Conservation (phyloP, 2,797 vertebrate genomes). For the Neosilurus hyrtlii region DNA sequence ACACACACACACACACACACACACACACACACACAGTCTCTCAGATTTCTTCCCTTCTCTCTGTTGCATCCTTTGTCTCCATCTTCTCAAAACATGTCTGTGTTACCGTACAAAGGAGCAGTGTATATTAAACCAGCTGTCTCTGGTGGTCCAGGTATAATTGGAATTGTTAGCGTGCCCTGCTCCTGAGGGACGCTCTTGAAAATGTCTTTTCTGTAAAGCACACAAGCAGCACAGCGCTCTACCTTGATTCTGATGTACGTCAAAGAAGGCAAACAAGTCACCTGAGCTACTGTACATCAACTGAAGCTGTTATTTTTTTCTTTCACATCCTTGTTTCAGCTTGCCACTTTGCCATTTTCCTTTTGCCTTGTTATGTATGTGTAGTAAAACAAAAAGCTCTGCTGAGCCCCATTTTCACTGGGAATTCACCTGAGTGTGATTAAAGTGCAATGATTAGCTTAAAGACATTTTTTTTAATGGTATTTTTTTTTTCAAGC, state of each 20-base stretch:
- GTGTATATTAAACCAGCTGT: conserved; percentile 78
- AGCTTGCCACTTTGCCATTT: conserved; percentile 33
- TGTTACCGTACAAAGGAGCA: conserved; percentile 73
- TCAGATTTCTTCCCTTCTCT: conserved; percentile 54
- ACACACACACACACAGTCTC: background rate
- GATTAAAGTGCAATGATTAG: conserved; percentile 57
- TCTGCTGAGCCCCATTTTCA: conserved; percentile 55
- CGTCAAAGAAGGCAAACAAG: conserved; percentile 73
- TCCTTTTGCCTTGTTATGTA: conserved; percentile 62
- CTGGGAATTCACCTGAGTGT: conserved; percentile 58
- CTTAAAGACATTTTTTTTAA: conserved; percentile 37
- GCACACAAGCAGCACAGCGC: conserved; percentile 73
- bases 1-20: conserved; percentile 10
- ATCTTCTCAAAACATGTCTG: conserved; percentile 51
- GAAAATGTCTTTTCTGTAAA: conserved; percentile 74
- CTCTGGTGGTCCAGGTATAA: conserved; percentile 81
- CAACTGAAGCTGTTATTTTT: conserved; percentile 60
- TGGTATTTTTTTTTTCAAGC: conserved; percentile 50
- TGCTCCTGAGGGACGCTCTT: conserved; percentile 76
- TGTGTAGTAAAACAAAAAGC: conserved; percentile 55
- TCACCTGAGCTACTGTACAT: conserved; percentile 73
- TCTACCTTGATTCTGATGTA: conserved; percentile 70
- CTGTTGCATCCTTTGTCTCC: conserved; percentile 46
- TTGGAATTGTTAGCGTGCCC: conserved; percentile 81
- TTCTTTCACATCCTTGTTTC: conserved; percentile 54